Evolutionary conservation across 2,888 invertebrate species (phyloP).

Genomic region (Ophonus ardosiacus): DNA sequence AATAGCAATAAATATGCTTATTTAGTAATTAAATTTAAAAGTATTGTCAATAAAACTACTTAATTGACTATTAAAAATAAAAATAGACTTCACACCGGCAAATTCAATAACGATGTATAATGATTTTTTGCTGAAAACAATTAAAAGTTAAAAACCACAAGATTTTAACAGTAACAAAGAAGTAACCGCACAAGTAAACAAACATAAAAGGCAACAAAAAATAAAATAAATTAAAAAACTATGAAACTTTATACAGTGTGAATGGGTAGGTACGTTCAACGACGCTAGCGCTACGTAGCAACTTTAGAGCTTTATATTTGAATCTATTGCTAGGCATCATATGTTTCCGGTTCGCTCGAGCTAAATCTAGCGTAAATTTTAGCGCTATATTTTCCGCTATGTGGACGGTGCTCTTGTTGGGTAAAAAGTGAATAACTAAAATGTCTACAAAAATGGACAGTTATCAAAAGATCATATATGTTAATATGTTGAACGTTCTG

Average conservation of each 20-base stretch:
- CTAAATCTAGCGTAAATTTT: no score
- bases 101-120: conserved; percentile 15
- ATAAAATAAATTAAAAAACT: conserved; percentile 4
- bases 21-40: not conserved
- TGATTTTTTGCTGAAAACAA: conserved; percentile 29
- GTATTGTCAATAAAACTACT: not conserved
- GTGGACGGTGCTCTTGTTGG: no score
- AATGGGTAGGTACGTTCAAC: no score
- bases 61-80: not conserved
- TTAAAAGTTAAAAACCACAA: conserved; percentile 40
- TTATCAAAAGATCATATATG: no score
- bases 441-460: no score
- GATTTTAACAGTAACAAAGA: conserved; percentile 28
- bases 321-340: no score
- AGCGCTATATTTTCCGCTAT: no score
- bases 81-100: not conserved
- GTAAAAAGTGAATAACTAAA: no score
- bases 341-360: no score
- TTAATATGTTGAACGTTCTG: no score
- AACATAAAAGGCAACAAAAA: conserved; percentile 24
- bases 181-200: conserved; percentile 37
- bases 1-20: not conserved
- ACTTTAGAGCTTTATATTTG: no score
- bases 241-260: not conserved
- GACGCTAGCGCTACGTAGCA: no score